Percentiles rank a stretch among this genome's conserved stretches.
phyloP scores from a whole-genome alignment of 2,888 invertebrate species.

The Globia sparganii region DNA sequence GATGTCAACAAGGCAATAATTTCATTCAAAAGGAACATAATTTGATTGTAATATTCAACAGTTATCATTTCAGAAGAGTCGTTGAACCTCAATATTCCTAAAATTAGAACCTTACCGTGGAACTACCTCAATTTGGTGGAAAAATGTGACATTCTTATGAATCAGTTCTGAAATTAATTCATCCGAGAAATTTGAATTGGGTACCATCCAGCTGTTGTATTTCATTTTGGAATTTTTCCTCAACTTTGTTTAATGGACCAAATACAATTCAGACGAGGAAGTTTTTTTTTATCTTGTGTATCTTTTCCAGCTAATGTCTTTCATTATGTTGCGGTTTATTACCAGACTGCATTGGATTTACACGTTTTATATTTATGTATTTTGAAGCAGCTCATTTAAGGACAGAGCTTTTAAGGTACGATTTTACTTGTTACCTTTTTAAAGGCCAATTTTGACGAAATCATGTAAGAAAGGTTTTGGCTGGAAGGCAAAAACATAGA shows the following conservation, averaged over 20 bases:
- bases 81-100: not conserved
- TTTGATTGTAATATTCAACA: not conserved
- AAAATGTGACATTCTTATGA: slow-evolving; percentile 46
- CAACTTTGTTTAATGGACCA: slow-evolving; percentile 79
- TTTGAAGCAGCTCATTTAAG: slow-evolving; percentile 9
- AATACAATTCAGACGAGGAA: slow-evolving; percentile 70
- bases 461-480: no score
- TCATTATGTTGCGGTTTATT: slow-evolving; percentile 58
- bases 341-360: no score
- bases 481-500: not conserved
- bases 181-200: slow-evolving; percentile 77
- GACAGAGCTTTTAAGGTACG: not conserved
- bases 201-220: slow-evolving; percentile 70
- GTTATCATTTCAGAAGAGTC: not conserved
- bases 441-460: not conserved
- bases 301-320: slow-evolving; percentile 65
- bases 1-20: not conserved
- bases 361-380: slow-evolving; percentile 25
- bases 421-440: not conserved
- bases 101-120: not conserved
- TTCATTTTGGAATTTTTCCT: slow-evolving; percentile 68
- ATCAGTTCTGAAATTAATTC: slow-evolving; percentile 72
- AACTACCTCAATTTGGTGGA: slow-evolving; percentile 6
- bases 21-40: not conserved
- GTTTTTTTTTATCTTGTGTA: slow-evolving; percentile 70